Evolutionary conservation across 2,113 vertebrate genomes (phyloP).

Genomic region (Polypterus bichir): DNA sequence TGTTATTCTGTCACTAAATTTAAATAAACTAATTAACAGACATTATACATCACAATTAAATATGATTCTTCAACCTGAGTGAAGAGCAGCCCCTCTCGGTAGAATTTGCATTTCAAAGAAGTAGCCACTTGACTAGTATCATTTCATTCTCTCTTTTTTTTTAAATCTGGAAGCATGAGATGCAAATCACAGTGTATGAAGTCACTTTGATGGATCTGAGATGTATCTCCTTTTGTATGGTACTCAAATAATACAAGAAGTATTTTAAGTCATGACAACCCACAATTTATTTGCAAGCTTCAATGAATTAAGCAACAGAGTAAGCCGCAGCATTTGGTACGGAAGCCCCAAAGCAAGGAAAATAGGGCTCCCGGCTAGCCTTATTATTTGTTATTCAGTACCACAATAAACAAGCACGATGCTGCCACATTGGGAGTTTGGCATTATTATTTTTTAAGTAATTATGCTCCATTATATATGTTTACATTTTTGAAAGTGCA

Average conservation of each 20-base stretch:
- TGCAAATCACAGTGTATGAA: background rate
- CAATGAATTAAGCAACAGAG: conserved; percentile 14
- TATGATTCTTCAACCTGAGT: conserved; percentile 26
- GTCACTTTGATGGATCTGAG: background rate
- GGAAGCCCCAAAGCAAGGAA: conserved; percentile 39
- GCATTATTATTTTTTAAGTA: conserved; percentile 82
- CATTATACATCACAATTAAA: background rate
- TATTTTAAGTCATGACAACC: background rate
- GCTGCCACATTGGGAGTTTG: conserved; percentile 72
- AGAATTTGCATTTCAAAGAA: conserved; percentile 24
- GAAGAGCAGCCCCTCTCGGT: conserved; percentile 31
- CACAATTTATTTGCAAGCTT: conserved; percentile 30
- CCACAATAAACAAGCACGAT: conserved; percentile 68
- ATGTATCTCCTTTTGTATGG: conserved; percentile 9
- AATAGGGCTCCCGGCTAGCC: conserved; percentile 33
- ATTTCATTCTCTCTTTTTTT: background rate
- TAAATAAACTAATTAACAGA: background rate
- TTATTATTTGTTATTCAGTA: conserved; percentile 57
- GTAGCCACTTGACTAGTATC: conserved; percentile 2
- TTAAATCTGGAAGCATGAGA: background rate
- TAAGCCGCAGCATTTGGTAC: conserved; percentile 33
- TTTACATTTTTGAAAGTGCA: conserved; percentile 93
- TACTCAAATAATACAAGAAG: background rate
- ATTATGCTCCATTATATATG: conserved; percentile 94
- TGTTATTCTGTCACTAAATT: background rate